A percentile compares a stretch with the other conserved stretches of the same genome.
Conservation (phyloP, 2,113 vertebrate species). For the Apus apus region DNA sequence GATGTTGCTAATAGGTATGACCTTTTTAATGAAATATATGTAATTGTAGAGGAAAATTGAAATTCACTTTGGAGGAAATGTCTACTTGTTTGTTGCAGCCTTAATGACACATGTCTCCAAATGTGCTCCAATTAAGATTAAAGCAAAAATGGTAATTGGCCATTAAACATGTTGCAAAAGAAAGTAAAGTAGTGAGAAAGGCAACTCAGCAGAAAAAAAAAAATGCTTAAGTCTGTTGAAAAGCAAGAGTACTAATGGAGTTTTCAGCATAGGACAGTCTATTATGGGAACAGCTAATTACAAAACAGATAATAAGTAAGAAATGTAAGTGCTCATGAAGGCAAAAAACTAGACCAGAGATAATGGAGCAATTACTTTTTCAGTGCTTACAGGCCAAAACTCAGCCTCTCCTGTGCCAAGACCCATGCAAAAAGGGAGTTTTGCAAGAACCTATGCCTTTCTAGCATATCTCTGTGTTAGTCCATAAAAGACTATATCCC, state of each 20-base stretch:
- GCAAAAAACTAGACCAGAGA: constrained; percentile 10
- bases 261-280: constrained; percentile 49
- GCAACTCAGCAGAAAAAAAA: constrained; percentile 66
- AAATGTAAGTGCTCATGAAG: constrained; percentile 47
- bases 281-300: constrained; percentile 67
- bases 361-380: constrained; percentile 64
- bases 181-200: constrained; percentile 52
- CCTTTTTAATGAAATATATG: constrained; percentile 39
- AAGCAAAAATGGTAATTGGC: constrained; percentile 66
- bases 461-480: not conserved
- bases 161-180: constrained; percentile 66
- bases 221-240: constrained; percentile 53
- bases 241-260: constrained; percentile 55
- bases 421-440: not conserved
- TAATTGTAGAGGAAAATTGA: constrained; percentile 34
- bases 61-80: constrained; percentile 39
- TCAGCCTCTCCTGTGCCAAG: not conserved
- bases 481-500: not conserved
- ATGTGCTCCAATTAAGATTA: constrained; percentile 68
- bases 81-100: constrained; percentile 37
- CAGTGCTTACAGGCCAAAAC: not conserved
- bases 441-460: not conserved
- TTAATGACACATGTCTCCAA: constrained; percentile 60
- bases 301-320: constrained; percentile 60
- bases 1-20: not conserved